Evolutionary conservation across 2,797 vertebrate species (phyloP).

Genomic region (Botia almorhae): DNA sequence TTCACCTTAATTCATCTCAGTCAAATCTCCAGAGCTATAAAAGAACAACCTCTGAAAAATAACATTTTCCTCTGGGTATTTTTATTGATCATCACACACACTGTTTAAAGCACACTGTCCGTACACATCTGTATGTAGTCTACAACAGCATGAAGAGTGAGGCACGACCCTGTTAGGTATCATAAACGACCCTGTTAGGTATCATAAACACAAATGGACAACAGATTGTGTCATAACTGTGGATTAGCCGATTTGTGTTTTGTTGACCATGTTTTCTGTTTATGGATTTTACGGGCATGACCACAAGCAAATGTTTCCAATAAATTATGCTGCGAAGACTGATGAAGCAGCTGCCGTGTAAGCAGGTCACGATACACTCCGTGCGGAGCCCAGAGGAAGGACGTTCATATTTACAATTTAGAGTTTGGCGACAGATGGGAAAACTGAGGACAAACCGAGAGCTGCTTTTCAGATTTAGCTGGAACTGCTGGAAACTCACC

Average conservation of each 20-base stretch:
- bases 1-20: too few relatives aligned
- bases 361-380: constrained; percentile 11
- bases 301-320: constrained; percentile 18
- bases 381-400: neutral
- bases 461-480: neutral
- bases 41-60: too few relatives aligned
- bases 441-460: neutral
- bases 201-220: constrained; percentile 9
- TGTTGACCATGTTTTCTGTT: constrained; percentile 22
- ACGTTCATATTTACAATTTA: constrained; percentile 20
- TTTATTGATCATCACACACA: too few relatives aligned
- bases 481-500: constrained; percentile 80
- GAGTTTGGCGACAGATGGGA: constrained; percentile 12
- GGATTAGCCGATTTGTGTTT: constrained; percentile 27
- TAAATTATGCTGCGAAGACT: constrained; percentile 29
- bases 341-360: constrained; percentile 25
- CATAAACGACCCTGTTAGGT: constrained; percentile 11
- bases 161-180: too few relatives aligned
- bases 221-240: constrained; percentile 25
- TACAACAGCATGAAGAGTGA: constrained; percentile 24
- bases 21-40: too few relatives aligned
- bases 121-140: neutral
- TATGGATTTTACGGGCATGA: constrained; percentile 27
- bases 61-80: too few relatives aligned
- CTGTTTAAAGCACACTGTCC: neutral